phyloP scores from a whole-genome alignment of 2,888 invertebrate genomes.

The Drosophila incognita region DNA sequence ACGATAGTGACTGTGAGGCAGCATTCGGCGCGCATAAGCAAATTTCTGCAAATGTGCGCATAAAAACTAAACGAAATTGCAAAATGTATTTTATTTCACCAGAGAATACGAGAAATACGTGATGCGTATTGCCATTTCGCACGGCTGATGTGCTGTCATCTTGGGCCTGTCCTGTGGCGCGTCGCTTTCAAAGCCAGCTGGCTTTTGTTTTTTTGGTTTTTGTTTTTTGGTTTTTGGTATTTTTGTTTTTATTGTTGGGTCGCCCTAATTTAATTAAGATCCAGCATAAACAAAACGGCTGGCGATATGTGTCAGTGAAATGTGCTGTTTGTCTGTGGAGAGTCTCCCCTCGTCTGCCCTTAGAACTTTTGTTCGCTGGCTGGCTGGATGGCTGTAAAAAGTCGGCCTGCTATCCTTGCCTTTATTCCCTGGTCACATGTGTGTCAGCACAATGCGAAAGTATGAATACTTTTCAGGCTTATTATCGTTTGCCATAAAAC shows the following conservation, averaged over 20 bases:
- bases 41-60: slow-evolving; percentile 73
- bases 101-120: slow-evolving; percentile 7
- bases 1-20: neutral
- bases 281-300: slow-evolving; percentile 43
- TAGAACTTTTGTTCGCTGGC: neutral
- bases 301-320: slow-evolving; percentile 71
- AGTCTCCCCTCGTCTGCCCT: slow-evolving; percentile 6
- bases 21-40: slow-evolving; percentile 54
- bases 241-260: slow-evolving; percentile 7
- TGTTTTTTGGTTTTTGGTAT: neutral
- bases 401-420: neutral
- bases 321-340: slow-evolving; percentile 66
- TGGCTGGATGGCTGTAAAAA: neutral
- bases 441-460: slow-evolving; percentile 40
- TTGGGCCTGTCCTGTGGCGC: slow-evolving; percentile 44
- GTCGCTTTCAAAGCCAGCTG: slow-evolving; percentile 53
- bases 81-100: slow-evolving; percentile 66
- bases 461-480: slow-evolving; percentile 45
- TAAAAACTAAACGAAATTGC: slow-evolving; percentile 77
- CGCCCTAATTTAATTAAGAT: slow-evolving; percentile 74
- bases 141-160: slow-evolving; percentile 57
- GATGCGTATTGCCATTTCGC: slow-evolving; percentile 12
- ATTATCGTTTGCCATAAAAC: slow-evolving; percentile 58
- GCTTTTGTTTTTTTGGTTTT: neutral
- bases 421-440: slow-evolving; percentile 14